Conservation (phyloP, 2,888 invertebrate species). For the Drosophila neonasuta region DNA sequence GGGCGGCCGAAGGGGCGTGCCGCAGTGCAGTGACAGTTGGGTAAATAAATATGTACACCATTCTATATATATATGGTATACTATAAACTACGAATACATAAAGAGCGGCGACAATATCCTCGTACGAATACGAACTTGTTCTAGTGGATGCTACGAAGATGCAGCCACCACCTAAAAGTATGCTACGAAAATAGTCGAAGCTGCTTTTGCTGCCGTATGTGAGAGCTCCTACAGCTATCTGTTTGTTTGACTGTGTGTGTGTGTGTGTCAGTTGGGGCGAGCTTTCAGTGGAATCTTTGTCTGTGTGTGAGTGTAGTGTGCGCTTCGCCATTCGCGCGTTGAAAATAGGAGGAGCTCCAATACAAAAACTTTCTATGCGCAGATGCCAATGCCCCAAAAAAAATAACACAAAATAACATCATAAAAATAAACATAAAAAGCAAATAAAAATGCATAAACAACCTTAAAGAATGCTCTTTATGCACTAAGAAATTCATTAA, state of each 20-base stretch:
- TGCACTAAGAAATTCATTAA: neutral
- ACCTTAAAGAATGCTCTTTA: neutral
- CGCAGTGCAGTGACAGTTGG: slow-evolving; percentile 68
- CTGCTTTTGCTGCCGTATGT: slow-evolving; percentile 62
- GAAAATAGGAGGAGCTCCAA: slow-evolving; percentile 80
- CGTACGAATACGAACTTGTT: slow-evolving; percentile 3
- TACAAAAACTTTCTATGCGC: slow-evolving; percentile 72
- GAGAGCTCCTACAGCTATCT: slow-evolving; percentile 56
- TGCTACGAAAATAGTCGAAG: slow-evolving; percentile 75
- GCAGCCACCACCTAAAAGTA: slow-evolving; percentile 77
- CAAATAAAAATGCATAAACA: slow-evolving; percentile 3
- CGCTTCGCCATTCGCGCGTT: slow-evolving; percentile 78
- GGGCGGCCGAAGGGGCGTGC: slow-evolving; percentile 45
- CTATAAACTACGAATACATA: slow-evolving; percentile 33
- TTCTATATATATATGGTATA: slow-evolving; percentile 2
- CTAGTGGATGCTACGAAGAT: slow-evolving; percentile 54
- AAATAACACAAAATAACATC: slow-evolving; percentile 20
- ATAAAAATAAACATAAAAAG: slow-evolving; percentile 24
- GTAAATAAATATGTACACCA: slow-evolving; percentile 63
- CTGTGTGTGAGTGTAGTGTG: slow-evolving; percentile 51
- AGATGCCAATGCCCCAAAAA: slow-evolving; percentile 48
- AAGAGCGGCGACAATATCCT: slow-evolving; percentile 30
- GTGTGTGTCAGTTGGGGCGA: slow-evolving; percentile 27
- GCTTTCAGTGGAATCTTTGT: slow-evolving; percentile 30
- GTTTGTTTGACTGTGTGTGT: slow-evolving; percentile 24